Evolutionary conservation across 2,888 invertebrate species (phyloP).

Genomic region (Cosmopolites sordidus): DNA sequence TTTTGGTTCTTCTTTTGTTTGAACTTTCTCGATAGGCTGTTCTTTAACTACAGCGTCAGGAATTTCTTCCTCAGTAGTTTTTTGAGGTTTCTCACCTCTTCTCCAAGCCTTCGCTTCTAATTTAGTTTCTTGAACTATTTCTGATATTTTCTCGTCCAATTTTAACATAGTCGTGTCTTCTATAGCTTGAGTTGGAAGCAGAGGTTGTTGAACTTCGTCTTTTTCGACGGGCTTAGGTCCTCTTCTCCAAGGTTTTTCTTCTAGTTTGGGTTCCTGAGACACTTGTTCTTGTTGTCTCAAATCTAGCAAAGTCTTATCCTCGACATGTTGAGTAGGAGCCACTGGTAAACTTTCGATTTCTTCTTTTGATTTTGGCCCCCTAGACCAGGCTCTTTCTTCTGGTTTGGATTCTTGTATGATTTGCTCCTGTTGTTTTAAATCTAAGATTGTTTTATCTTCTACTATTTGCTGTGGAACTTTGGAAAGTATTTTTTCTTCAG

Average conservation of each 20-base stretch:
- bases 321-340: constrained; percentile 17
- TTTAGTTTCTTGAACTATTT: constrained; percentile 8
- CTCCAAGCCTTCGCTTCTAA: constrained; percentile 8
- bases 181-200: not conserved
- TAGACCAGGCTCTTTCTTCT: constrained; percentile 34
- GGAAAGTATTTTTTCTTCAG: constrained; percentile 1
- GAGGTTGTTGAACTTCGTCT: not conserved
- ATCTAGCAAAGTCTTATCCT: constrained; percentile 9
- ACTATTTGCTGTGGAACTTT: constrained; percentile 4
- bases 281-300: constrained; percentile 38
- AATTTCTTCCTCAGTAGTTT: constrained; percentile 28
- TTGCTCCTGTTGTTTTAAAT: constrained; percentile 10
- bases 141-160: not conserved
- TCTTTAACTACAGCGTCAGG: constrained; percentile 1
- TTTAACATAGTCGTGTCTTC: not conserved
- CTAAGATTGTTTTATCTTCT: constrained; percentile 6
- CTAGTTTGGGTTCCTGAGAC: constrained; percentile 35
- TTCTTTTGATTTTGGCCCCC: constrained; percentile 25
- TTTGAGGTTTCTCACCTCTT: constrained; percentile 23
- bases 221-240: constrained; percentile 9
- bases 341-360: constrained; percentile 6
- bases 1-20: constrained; percentile 27
- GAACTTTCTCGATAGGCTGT: constrained; percentile 5
- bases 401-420: constrained; percentile 40
- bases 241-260: constrained; percentile 25